These are phyloP conservation scores for Xiphophorus hellerii DNA, from an alignment of 2,113 vertebrate species.

Conservation along the genomic window DNA sequence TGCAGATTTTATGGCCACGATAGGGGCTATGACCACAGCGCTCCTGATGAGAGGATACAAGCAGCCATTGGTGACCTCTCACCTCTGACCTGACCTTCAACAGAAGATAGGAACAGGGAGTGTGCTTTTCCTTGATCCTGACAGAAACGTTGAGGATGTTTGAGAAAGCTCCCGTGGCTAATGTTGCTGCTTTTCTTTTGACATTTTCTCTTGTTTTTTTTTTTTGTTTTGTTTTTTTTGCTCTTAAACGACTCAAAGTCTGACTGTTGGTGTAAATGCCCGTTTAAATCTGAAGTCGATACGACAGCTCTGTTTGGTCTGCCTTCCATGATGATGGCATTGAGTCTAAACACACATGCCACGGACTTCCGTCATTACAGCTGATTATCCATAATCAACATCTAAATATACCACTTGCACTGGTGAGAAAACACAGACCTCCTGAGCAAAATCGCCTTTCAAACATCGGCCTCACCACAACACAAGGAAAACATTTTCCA, in stretches of 20 bases:
- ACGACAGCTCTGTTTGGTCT: slow-evolving; percentile 73
- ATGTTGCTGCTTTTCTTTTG: background rate
- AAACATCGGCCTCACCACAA: slow-evolving; percentile 67
- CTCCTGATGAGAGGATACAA: slow-evolving; percentile 82
- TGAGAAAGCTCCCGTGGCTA: background rate
- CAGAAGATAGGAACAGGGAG: slow-evolving; percentile 46
- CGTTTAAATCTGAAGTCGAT: slow-evolving; percentile 53
- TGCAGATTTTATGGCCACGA: slow-evolving; percentile 78
- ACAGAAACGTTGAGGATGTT: slow-evolving; percentile 20
- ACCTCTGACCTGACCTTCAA: slow-evolving; percentile 78
- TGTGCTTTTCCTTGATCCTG: slow-evolving; percentile 38
- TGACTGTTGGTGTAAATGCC: slow-evolving; percentile 31
- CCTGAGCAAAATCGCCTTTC: slow-evolving; percentile 62
- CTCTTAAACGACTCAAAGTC: slow-evolving; percentile 9
- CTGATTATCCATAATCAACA: slow-evolving; percentile 82
- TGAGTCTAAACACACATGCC: slow-evolving; percentile 75
- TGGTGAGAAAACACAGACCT: slow-evolving; percentile 79
- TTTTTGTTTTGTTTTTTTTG: too few relatives aligned
- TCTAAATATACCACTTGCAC: slow-evolving; percentile 76
- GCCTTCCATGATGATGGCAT: slow-evolving; percentile 65
- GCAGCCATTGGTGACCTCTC: slow-evolving; percentile 82
- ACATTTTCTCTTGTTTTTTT: background rate
- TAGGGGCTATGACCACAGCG: slow-evolving; percentile 64
- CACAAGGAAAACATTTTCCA: slow-evolving; percentile 70
- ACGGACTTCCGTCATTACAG: slow-evolving; percentile 78